A percentile compares a stretch with the other conserved stretches of the same genome.
These are phyloP conservation scores for Craseonycteris thonglongyai DNA, from an alignment of 2,113 vertebrate species.

Conservation along the genomic window DNA sequence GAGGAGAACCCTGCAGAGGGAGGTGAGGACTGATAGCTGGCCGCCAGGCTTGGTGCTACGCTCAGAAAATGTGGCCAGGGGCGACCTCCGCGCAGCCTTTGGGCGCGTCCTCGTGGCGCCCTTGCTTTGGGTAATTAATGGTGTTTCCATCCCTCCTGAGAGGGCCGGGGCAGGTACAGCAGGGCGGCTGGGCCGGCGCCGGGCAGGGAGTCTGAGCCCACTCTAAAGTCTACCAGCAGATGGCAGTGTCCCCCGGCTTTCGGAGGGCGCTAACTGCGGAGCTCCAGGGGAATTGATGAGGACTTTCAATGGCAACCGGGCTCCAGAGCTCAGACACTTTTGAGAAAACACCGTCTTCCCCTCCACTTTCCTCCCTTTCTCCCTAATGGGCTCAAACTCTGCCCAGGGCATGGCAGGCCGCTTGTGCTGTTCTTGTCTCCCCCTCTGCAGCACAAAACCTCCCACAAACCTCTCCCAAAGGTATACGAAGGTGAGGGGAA, in stretches of 20 bases:
- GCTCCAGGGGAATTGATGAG: neutral
- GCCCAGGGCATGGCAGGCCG: neutral
- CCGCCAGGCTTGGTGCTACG: neutral
- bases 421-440: neutral
- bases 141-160: conserved; percentile 67
- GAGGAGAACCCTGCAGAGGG: too few relatives aligned
- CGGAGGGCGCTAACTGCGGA: rapidly evolving
- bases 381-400: neutral
- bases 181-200: conserved; percentile 26
- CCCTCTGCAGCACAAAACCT: neutral
- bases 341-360: neutral
- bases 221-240: conserved; percentile 34
- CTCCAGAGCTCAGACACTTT: neutral
- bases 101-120: conserved; percentile 64
- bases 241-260: conserved; percentile 47
- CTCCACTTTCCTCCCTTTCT: neutral
- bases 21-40: rapidly evolving
- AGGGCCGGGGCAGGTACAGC: rapidly evolving
- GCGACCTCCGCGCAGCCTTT: conserved; percentile 27
- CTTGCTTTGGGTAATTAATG: conserved; percentile 78
- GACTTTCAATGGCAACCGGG: rapidly evolving
- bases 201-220: conserved; percentile 67
- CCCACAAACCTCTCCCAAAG: neutral
- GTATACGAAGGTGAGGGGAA: rapidly evolving
- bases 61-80: neutral